These are phyloP conservation scores for Heliconius hortense DNA, from an alignment of 2,888 invertebrate genomes.

Conservation along the genomic window DNA sequence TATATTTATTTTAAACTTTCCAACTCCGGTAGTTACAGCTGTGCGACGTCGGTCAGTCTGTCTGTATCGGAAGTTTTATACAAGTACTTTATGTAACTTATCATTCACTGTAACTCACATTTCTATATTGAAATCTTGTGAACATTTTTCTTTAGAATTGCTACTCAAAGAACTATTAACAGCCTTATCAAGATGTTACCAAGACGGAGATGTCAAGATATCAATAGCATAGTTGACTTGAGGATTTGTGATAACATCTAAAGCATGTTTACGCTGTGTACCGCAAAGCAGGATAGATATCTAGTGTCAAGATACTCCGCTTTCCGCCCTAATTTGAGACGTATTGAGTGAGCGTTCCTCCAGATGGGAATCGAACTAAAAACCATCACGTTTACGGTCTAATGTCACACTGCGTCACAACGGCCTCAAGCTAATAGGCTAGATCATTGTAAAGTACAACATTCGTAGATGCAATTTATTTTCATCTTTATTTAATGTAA, in stretches of 20 bases:
- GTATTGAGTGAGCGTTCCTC: too few species aligned
- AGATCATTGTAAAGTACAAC: neutral
- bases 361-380: neutral
- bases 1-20: too few species aligned
- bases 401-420: too few species aligned
- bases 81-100: too few species aligned
- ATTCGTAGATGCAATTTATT: slow-evolving; percentile 14
- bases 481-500: slow-evolving; percentile 19
- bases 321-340: too few species aligned
- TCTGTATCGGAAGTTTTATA: too few species aligned
- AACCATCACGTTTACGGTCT: neutral
- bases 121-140: neutral
- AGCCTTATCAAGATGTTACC: neutral
- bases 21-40: too few species aligned
- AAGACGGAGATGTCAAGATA: neutral
- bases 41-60: too few species aligned
- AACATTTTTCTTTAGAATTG: neutral
- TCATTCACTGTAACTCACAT: too few species aligned
- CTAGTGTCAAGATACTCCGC: too few species aligned
- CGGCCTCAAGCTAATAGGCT: neutral
- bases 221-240: neutral
- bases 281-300: too few species aligned
- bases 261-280: neutral
- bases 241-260: neutral
- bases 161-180: neutral